These are phyloP conservation scores for Heliopora coerulea DNA, from an alignment of 92 coral and sea anemone genomes.

Conservation along the genomic window DNA sequence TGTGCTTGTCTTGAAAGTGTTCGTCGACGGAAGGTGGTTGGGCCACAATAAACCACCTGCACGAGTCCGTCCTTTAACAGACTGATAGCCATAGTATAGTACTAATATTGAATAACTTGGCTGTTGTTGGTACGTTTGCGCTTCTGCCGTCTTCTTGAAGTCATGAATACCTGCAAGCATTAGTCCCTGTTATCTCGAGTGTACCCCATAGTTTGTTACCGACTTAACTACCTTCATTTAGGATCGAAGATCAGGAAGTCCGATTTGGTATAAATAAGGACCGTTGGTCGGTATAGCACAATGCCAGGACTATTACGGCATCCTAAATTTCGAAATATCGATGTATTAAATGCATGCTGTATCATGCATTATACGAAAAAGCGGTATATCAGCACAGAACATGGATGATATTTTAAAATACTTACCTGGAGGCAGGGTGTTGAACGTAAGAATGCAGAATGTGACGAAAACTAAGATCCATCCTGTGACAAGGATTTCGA, in stretches of 20 bases:
- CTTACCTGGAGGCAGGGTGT: constrained; percentile 36
- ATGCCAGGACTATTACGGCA: no score
- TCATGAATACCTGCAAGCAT: not conserved
- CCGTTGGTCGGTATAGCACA: no score
- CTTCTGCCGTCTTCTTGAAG: not conserved
- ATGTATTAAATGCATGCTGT: no score
- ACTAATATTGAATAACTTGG: not conserved
- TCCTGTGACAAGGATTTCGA: not conserved
- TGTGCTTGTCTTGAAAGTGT: not conserved
- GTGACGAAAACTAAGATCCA: constrained; percentile 29
- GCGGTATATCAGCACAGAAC: no score
- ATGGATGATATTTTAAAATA: not conserved
- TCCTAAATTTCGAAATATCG: no score
- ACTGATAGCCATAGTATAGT: not conserved
- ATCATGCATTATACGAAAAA: no score
- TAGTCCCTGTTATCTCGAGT: not conserved
- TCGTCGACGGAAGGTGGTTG: not conserved
- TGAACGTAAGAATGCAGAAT: constrained; percentile 20
- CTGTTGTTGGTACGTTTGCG: not conserved
- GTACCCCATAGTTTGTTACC: not conserved
- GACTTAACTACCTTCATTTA: no score
- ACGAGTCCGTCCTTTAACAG: not conserved
- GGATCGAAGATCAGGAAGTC: no score
- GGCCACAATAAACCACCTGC: not conserved
- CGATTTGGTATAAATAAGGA: no score